Evolutionary conservation across 2,888 invertebrate genomes (phyloP).

Genomic region (Chloromyia formosa): DNA sequence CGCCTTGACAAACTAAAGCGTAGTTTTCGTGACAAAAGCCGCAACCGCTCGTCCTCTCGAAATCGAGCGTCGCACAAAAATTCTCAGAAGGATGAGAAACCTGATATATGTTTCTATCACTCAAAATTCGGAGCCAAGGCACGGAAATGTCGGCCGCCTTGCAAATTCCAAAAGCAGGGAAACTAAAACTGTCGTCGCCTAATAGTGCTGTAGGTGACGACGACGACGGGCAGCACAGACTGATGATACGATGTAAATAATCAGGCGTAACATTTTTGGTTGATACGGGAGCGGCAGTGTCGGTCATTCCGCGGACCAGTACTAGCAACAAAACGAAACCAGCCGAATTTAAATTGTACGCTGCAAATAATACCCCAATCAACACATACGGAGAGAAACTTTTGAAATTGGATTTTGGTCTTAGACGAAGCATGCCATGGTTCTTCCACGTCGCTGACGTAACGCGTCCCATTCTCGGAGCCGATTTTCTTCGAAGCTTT

Average conservation of each 20-base stretch:
- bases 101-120: slow-evolving; percentile 5
- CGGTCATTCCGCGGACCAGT: background rate
- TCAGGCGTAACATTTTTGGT: slow-evolving; percentile 14
- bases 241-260: too few relatives aligned
- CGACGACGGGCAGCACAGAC: too few relatives aligned
- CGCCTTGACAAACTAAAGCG: too few relatives aligned
- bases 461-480: slow-evolving; percentile 12
- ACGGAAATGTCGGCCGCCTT: slow-evolving; percentile 5
- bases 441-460: slow-evolving; percentile 20
- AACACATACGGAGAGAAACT: background rate
- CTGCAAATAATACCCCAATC: background rate
- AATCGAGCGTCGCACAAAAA: too few relatives aligned
- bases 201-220: background rate
- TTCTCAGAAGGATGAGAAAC: too few relatives aligned
- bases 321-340: background rate
- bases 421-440: background rate
- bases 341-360: background rate
- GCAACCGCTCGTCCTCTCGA: too few relatives aligned
- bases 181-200: slow-evolving; percentile 24
- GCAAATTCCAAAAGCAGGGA: background rate
- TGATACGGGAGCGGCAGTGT: slow-evolving; percentile 11
- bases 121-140: background rate
- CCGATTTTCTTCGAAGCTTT: slow-evolving; percentile 15
- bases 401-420: background rate
- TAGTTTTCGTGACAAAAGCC: too few relatives aligned